These are phyloP conservation scores for Drosophila affinis DNA, from an alignment of 2,888 invertebrate species.

Conservation along the genomic window DNA sequence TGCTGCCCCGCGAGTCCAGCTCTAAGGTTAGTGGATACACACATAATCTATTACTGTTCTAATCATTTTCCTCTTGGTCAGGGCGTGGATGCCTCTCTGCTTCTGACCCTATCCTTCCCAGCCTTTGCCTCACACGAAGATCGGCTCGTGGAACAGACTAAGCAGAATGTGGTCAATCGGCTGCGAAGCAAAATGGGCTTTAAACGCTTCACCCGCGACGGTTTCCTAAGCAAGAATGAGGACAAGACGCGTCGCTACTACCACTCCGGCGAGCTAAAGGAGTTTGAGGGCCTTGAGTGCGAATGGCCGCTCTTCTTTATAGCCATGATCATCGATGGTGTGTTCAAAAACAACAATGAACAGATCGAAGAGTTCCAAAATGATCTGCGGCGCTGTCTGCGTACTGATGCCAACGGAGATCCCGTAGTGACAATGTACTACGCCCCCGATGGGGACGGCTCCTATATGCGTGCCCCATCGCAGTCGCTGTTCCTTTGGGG, in stretches of 20 bases:
- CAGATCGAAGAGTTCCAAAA: conserved; percentile 97
- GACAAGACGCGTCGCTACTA: conserved; percentile 89
- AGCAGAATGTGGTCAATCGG: conserved; percentile 91
- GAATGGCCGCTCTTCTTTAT: conserved; percentile 99
- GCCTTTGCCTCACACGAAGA: conserved; percentile 99
- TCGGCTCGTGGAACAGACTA: conserved; percentile 92
- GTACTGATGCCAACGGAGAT: conserved; percentile 93
- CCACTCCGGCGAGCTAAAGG: conserved; percentile 95
- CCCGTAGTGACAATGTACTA: conserved; percentile 97
- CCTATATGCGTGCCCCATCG: conserved; percentile 82
- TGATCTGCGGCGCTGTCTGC: conserved; percentile 91
- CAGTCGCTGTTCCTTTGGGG: conserved; percentile 94
- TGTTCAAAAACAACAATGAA: conserved; percentile 92
- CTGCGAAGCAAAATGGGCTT: conserved; percentile 96
- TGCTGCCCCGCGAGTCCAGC: conserved; percentile 98
- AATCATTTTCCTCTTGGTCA: conserved; percentile 80
- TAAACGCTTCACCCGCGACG: conserved; percentile 97
- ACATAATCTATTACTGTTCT: not conserved
- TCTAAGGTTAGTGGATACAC: conserved; percentile 90
- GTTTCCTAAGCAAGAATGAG: conserved; percentile 95
- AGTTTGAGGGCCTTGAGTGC: conserved; percentile 97
- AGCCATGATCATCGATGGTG: conserved; percentile 98
- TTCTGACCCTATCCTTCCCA: conserved; percentile 98
- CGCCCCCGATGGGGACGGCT: conserved; percentile 83
- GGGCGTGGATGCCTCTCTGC: conserved; percentile 96